Evolutionary conservation across 2,113 vertebrate genomes (phyloP).

Genomic region (Siniperca knerii): DNA sequence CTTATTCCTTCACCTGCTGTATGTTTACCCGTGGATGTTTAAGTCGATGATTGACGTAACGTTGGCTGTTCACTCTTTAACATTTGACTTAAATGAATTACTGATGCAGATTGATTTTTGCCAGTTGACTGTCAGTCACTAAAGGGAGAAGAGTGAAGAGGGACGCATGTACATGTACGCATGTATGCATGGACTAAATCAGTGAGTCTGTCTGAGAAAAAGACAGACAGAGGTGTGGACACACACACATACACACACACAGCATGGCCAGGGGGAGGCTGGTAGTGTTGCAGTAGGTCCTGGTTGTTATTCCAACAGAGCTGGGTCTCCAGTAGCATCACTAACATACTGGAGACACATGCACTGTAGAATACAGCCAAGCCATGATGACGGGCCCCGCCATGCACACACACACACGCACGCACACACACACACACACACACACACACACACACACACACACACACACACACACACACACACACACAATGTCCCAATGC

Average conservation of each 20-base stretch:
- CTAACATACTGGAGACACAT: slow-evolving; percentile 99
- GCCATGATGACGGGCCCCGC: slow-evolving; percentile 77
- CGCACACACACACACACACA: slow-evolving; percentile 7
- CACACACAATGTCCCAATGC: not conserved
- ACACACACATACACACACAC: slow-evolving; percentile 19
- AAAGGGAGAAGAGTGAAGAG: not conserved
- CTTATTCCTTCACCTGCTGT: slow-evolving; percentile 21
- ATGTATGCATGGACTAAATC: not conserved
- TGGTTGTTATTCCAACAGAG: slow-evolving; percentile 99
- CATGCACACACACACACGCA: slow-evolving; percentile 10
- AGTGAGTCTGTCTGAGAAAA: not conserved
- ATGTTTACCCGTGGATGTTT: slow-evolving; percentile 21
- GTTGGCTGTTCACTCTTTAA: slow-evolving; percentile 24
- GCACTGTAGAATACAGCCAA: slow-evolving; percentile 99
- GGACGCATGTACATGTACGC: not conserved
- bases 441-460: slow-evolving; percentile 13
- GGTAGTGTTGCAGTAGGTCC: slow-evolving; percentile 77
- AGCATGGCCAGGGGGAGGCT: slow-evolving; percentile 32
- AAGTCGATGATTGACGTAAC: slow-evolving; percentile 3
- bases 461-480: slow-evolving; percentile 14
- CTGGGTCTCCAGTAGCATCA: slow-evolving; percentile 93
- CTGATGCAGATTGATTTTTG: slow-evolving; percentile 34
- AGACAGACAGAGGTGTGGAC: not conserved
- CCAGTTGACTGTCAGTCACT: slow-evolving; percentile 13
- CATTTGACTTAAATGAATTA: slow-evolving; percentile 37